Conservation (phyloP, 2,797 vertebrate species). For the Rhadinocentrus ornatus region DNA sequence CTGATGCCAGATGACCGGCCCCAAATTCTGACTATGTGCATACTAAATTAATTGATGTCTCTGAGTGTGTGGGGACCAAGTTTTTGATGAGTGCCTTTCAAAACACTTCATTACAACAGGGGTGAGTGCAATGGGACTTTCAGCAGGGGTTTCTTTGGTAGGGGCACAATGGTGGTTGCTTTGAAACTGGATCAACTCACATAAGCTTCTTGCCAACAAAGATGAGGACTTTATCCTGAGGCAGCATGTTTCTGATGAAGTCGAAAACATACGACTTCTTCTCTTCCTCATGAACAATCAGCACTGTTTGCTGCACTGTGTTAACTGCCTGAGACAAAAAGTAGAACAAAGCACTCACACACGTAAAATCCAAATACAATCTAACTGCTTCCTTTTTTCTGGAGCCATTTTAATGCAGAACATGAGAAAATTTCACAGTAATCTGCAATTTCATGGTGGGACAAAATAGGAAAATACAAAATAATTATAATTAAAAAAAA, state of each 20-base stretch:
- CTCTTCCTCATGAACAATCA: constrained; percentile 90
- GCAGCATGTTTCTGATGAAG: constrained; percentile 89
- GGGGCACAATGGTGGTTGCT: too few relatives aligned
- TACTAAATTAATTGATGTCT: too few relatives aligned
- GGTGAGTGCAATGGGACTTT: too few relatives aligned
- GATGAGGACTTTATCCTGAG: constrained; percentile 91
- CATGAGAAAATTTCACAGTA: not conserved
- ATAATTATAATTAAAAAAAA: too few relatives aligned
- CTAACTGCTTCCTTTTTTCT: too few relatives aligned
- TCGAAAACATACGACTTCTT: constrained; percentile 87
- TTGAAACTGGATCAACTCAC: constrained; percentile 76
- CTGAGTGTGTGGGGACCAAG: too few relatives aligned
- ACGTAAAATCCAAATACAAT: too few relatives aligned
- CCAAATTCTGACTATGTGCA: too few relatives aligned
- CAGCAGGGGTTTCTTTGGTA: too few relatives aligned
- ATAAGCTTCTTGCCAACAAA: constrained; percentile 93
- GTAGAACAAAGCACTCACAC: not conserved
- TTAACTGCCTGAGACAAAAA: constrained; percentile 85
- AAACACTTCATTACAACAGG: too few relatives aligned
- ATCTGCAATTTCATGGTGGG: not conserved
- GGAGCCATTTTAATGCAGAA: not conserved
- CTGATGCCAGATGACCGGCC: too few relatives aligned
- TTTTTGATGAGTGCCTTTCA: too few relatives aligned
- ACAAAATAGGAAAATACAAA: not conserved
- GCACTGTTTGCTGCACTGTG: constrained; percentile 90